These are phyloP conservation scores for Phylloscopus trochiloides DNA, from an alignment of 2,113 vertebrate genomes.

Conservation along the genomic window DNA sequence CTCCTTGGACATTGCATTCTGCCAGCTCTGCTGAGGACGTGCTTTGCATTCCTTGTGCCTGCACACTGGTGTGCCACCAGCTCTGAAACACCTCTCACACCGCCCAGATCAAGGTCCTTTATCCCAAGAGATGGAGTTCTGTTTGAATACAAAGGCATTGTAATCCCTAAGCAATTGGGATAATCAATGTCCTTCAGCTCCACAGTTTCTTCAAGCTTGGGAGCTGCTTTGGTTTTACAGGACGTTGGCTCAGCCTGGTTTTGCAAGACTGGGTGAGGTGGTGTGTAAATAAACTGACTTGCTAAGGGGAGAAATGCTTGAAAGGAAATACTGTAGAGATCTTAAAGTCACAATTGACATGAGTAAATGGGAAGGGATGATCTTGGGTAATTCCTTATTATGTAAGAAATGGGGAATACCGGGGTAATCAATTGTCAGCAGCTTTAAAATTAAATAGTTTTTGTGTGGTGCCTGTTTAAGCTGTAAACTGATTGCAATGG, in stretches of 20 bases:
- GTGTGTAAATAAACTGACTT: neutral
- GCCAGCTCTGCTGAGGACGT: neutral
- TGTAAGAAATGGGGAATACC: neutral
- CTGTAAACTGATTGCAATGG: neutral
- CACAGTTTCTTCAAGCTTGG: neutral
- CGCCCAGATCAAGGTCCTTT: neutral
- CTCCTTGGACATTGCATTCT: accelerated
- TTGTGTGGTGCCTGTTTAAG: neutral
- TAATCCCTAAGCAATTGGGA: accelerated
- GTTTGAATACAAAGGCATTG: neutral
- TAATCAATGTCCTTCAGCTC: neutral
- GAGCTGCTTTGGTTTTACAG: neutral
- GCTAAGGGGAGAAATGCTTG: neutral
- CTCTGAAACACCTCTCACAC: neutral
- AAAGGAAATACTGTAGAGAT: neutral
- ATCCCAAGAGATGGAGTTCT: neutral
- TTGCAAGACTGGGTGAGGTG: neutral
- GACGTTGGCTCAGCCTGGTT: neutral
- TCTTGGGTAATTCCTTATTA: neutral
- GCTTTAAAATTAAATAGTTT: accelerated
- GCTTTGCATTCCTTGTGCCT: neutral
- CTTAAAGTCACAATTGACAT: accelerated
- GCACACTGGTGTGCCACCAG: accelerated
- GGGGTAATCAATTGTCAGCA: neutral
- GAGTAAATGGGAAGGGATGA: neutral